Base-by-base conservation (phyloP, 2,888 invertebrate genomes). In the Ferrisia virgata region DNA sequence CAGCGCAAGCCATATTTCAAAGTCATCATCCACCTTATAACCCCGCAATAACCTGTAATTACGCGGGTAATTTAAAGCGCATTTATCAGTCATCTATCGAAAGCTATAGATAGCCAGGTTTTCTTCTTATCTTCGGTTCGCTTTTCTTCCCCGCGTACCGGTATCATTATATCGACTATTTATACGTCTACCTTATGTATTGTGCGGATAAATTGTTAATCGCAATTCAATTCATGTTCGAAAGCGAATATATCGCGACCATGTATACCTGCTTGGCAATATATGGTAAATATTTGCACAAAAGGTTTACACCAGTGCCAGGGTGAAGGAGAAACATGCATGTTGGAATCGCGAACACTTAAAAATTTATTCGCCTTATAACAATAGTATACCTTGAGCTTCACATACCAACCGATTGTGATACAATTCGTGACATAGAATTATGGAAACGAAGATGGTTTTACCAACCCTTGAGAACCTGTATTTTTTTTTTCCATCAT, bases 11-110 rank as follows among this genome's bases (percentile, higher is more conserved):
- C 31, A 64, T 64, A 64, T 31, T 64, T 64, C 64, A 28, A 53
- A 22, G 22, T 28, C 64, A 13, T 64, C 64, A 64, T 64, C 64
- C 64, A 64, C 64, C 28, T n/a, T 64, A 13, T 28, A 64, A 28
- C 64, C 28, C 64, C 15, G 64, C 11, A 64, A 64, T 28, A 64
- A 64, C 64, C 28, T 64, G 64, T 64, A 64, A 64, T 64, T 64
- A 64, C 28, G 64, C 64, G 64, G 64, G 64, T 64, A 64, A 64
- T 64, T 64, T 64, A 28, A 64, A 64, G 64, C 64, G 15, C 64
- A 64, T 64, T 64, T 28, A 64, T 64, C 64, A 64, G 31, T 13
- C 64, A 28, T 4, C 22, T n/a, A 53, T 22, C 22, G 53, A 53
- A n/a, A n/a, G 53, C 53, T 36, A 8, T 22, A 22, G 53, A 22